Evolutionary conservation across 2,888 invertebrate species (phyloP).

Genomic region (Synergus itoensis): DNA sequence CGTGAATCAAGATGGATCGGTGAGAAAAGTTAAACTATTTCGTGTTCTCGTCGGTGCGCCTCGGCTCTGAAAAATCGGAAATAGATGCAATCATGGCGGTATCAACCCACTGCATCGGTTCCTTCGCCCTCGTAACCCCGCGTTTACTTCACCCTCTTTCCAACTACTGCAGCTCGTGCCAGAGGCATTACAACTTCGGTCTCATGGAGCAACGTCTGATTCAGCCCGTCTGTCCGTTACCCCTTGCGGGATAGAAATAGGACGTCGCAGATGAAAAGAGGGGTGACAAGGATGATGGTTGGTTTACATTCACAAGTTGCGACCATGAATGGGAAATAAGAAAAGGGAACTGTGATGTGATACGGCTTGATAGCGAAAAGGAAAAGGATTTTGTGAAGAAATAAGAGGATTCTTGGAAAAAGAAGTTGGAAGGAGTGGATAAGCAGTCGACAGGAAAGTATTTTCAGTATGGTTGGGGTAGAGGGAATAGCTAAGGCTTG

Average conservation of each 20-base stretch:
- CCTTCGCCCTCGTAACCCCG: conserved; percentile 19
- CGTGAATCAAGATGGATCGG: conserved; percentile 28
- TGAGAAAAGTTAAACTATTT: conserved; percentile 55
- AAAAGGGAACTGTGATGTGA: neutral
- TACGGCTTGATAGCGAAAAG: neutral
- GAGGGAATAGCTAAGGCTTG: conserved; percentile 30
- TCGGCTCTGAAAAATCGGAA: conserved; percentile 62
- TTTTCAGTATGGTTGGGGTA: conserved; percentile 18
- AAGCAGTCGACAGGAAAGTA: conserved; percentile 49
- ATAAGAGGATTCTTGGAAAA: conserved; percentile 24
- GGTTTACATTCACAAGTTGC: conserved; percentile 17
- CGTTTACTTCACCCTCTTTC: conserved; percentile 4
- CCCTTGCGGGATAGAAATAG: conserved; percentile 11
- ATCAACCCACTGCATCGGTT: conserved; percentile 48
- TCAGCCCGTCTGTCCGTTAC: conserved; percentile 24
- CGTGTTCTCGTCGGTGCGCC: conserved; percentile 49
- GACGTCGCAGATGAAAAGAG: conserved; percentile 2
- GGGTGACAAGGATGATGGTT: conserved; percentile 25
- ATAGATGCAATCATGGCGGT: conserved; percentile 62
- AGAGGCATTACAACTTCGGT: conserved; percentile 38
- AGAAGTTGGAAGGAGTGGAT: conserved; percentile 37
- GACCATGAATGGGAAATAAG: neutral
- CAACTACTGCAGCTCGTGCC: conserved; percentile 13
- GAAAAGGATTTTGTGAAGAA: neutral
- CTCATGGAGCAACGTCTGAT: conserved; percentile 25